phyloP scores from a whole-genome alignment of 2,888 invertebrate genomes.

The Andricus quercusramuli region DNA sequence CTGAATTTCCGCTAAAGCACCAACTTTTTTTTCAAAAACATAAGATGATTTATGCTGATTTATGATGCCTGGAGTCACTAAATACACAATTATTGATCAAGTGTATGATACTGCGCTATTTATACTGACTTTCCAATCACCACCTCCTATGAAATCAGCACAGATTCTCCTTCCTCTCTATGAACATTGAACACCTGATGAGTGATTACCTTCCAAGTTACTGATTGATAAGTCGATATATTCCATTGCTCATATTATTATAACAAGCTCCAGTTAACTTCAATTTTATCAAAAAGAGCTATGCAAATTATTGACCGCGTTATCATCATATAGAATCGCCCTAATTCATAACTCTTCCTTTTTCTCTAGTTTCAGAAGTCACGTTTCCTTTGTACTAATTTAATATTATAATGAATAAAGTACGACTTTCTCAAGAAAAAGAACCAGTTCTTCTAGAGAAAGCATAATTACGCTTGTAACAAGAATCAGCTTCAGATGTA shows the following conservation, averaged over 20 bases:
- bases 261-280: background rate
- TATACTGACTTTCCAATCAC: background rate
- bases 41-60: background rate
- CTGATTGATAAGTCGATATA: background rate
- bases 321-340: background rate
- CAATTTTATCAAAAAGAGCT: background rate
- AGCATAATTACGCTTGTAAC: background rate
- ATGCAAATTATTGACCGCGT: background rate
- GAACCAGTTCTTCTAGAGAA: background rate
- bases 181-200: background rate
- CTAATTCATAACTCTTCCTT: background rate
- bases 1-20: too few species aligned
- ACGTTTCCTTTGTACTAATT: background rate
- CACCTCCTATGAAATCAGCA: background rate
- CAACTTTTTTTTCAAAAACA: background rate
- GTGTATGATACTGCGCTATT: background rate
- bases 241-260: background rate
- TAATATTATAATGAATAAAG: background rate
- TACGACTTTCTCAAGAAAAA: background rate
- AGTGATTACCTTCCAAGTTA: background rate
- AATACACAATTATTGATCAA: background rate
- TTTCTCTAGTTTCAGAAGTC: background rate
- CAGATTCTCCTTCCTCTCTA: background rate
- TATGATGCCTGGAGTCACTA: conserved; percentile 44
- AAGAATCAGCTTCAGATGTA: conserved; percentile 55